Percentiles rank a stretch among this genome's conserved stretches.
Conservation (phyloP, 2,113 vertebrate genomes). For the Pteropus alecto region DNA sequence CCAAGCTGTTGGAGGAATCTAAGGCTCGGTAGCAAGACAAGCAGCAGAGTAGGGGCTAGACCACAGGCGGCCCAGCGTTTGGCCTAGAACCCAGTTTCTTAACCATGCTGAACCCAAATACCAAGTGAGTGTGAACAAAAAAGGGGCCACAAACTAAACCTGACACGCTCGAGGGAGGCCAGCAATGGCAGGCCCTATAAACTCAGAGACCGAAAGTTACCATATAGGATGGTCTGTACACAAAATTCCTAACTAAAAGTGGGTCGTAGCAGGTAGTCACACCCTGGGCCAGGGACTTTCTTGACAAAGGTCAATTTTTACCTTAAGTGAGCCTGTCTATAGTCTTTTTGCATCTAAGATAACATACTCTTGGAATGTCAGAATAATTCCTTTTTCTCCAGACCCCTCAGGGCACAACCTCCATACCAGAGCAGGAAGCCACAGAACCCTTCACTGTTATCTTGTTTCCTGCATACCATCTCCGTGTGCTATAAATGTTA, state of each 20-base stretch:
- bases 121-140: background rate
- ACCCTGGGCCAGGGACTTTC: background rate
- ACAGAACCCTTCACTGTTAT: background rate
- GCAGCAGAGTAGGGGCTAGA: background rate
- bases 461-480: background rate
- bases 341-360: background rate
- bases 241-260: background rate
- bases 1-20: background rate
- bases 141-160: background rate
- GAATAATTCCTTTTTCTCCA: background rate
- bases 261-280: background rate
- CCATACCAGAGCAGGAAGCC: background rate
- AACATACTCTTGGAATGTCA: background rate
- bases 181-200: background rate
- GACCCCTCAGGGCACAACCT: background rate
- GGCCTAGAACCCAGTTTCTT: background rate
- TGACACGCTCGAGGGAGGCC: background rate
- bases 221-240: background rate
- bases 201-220: background rate
- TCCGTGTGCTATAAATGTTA: too few species aligned
- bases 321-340: background rate
- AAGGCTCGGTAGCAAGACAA: background rate
- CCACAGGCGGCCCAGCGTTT: background rate
- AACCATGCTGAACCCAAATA: background rate
- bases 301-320: background rate